These are phyloP conservation scores for Brevimyrus niger DNA, from an alignment of 2,113 vertebrate species.

Conservation along the genomic window DNA sequence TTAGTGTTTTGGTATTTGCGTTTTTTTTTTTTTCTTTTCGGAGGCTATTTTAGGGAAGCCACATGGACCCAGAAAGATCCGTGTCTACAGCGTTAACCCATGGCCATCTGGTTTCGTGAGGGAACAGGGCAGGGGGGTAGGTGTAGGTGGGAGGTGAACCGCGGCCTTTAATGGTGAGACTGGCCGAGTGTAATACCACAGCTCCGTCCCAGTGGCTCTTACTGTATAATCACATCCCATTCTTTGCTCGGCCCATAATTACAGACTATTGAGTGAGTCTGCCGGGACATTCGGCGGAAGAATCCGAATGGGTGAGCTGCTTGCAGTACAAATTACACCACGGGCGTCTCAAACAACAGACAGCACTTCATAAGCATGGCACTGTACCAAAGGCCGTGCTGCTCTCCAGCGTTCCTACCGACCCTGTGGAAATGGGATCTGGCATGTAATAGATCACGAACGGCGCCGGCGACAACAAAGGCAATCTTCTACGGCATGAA, in stretches of 20 bases:
- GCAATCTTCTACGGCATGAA: not conserved
- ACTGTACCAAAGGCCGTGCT: not conserved
- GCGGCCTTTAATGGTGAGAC: constrained; percentile 14
- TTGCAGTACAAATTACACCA: constrained; percentile 1
- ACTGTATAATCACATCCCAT: constrained; percentile 34
- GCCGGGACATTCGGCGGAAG: not conserved
- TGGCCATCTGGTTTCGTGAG: constrained; percentile 4
- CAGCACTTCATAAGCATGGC: not conserved
- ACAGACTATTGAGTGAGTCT: constrained; percentile 21
- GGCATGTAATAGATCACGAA: not conserved
- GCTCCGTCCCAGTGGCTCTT: not conserved
- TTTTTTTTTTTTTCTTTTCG: not conserved
- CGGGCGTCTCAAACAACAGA: not conserved
- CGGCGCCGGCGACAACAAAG: not conserved
- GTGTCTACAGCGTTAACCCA: constrained; percentile 9
- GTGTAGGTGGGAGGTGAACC: not conserved
- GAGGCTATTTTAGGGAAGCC: constrained; percentile 23
- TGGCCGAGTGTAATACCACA: constrained; percentile 1
- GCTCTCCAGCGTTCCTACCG: not conserved
- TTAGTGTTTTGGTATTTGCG: constrained; percentile 8
- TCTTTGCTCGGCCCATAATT: constrained; percentile 35
- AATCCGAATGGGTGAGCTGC: not conserved
- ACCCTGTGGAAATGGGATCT: not conserved
- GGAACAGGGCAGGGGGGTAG: not conserved
- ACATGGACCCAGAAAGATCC: not conserved